Percentiles rank a stretch among this genome's conserved stretches.
Evolutionary conservation across 2,888 invertebrate species (phyloP).

Genomic region (Amaurobius ferox): DNA sequence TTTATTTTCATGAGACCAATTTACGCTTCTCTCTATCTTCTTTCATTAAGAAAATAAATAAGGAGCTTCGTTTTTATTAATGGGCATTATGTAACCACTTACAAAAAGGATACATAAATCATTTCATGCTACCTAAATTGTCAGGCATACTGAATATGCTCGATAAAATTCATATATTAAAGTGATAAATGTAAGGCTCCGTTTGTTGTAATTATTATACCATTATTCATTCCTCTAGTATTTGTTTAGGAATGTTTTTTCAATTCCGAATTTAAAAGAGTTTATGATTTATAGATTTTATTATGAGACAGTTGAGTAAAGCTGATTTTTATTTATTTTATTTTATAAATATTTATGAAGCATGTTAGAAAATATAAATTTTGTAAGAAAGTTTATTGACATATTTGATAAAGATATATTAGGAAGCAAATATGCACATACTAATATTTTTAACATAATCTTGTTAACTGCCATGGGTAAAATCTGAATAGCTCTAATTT

Average conservation of each 20-base stretch:
- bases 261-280: background rate
- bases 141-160: background rate
- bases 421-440: background rate
- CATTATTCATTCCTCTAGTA: slow-evolving; percentile 34
- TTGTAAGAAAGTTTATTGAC: background rate
- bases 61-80: background rate
- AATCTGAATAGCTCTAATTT: too few relatives aligned
- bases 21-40: too few relatives aligned
- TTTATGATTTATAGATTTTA: slow-evolving; percentile 33
- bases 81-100: background rate
- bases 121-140: slow-evolving; percentile 20
- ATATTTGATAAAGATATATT: background rate
- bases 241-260: slow-evolving; percentile 29
- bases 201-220: slow-evolving; percentile 22
- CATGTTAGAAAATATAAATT: background rate
- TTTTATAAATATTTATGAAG: background rate
- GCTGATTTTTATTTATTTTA: background rate
- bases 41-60: too few relatives aligned
- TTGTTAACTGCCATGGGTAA: too few relatives aligned
- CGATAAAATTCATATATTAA: slow-evolving; percentile 29
- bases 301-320: background rate
- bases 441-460: too few relatives aligned
- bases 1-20: too few relatives aligned
- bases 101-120: slow-evolving; percentile 44
- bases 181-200: slow-evolving; percentile 32